Evolutionary conservation across 1,140 invertebrate genomes (phyloP), one percentile per base, ranked within the genome.

Genomic region (Drosophila malerkotliana): DNA sequence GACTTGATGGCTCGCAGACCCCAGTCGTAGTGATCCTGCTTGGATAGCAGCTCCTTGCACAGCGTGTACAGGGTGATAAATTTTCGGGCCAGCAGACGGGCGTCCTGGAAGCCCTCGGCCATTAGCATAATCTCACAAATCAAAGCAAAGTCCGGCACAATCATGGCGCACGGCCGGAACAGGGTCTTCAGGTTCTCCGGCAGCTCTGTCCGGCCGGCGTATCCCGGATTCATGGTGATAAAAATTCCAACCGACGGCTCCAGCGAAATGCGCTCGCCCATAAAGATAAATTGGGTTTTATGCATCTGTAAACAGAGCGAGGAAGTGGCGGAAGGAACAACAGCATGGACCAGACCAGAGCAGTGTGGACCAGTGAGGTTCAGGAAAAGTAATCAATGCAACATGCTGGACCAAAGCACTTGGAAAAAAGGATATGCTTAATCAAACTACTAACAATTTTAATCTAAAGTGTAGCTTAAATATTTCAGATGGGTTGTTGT

Each of bases 221-320:
- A 98, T 55, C 97, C 96, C 1, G 97, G 97, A 93, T 98, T 98
- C 97, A 98, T 98, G 1, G 97, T 98, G 76, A 98, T 98, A 87
- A 97, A 98, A 12, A 98, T 96, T 66, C 97, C 97, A 81, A 97
- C 97, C 30, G 95, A 94, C 2, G 95, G 94, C 92, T 97, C 97
- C 44, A 98, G 91, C 5, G 92, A 94, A 15, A 98, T 92, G 91
- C 96, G 96, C 21, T 96, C 96, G 5, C 97, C 97, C 93, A 98
- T 97, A 92, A 98, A 98, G 51, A 85, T 79, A 79, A 91, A 91
- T 78, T 85, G 73, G 62, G 88, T 77, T 78, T 90, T 91, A 76
- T 91, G 90, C 81, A 90, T 76, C 90, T 91, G 74, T 76, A 82
- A 90, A 77, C 72, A 75, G 71, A 53, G 56, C 37, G n/a, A 53